Percentiles rank a stretch among this genome's conserved stretches.
phyloP scores from a whole-genome alignment of 2,888 invertebrate species.

The Corbicula japonica region DNA sequence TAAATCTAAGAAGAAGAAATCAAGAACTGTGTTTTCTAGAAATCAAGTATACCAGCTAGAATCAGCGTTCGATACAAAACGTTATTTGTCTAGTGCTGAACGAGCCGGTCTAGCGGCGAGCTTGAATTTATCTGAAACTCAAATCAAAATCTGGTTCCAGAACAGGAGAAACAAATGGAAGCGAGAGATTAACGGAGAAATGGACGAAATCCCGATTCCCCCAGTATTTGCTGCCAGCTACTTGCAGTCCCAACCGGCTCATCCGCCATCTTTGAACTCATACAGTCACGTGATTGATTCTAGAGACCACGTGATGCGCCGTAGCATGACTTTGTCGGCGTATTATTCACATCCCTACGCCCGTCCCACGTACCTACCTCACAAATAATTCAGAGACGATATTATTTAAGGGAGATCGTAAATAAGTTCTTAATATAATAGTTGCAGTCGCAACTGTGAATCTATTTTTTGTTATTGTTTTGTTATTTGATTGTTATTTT shows the following conservation, averaged over 20 bases:
- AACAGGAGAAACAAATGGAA: slow-evolving; percentile 72
- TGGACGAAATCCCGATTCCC: slow-evolving; percentile 66
- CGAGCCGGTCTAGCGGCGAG: slow-evolving; percentile 53
- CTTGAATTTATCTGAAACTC: slow-evolving; percentile 62
- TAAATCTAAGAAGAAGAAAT: slow-evolving; percentile 62
- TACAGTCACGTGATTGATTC: slow-evolving; percentile 46
- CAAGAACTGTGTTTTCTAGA: slow-evolving; percentile 65
- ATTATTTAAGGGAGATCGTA: too few relatives aligned
- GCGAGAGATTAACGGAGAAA: slow-evolving; percentile 66
- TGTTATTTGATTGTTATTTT: too few relatives aligned
- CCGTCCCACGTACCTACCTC: too few relatives aligned
- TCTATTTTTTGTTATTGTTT: too few relatives aligned
- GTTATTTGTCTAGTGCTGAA: slow-evolving; percentile 63
- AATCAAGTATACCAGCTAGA: slow-evolving; percentile 66
- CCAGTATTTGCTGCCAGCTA: slow-evolving; percentile 51
- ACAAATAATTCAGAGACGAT: too few relatives aligned
- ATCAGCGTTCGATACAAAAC: slow-evolving; percentile 63
- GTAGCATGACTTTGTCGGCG: slow-evolving; percentile 37
- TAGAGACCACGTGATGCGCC: slow-evolving; percentile 47
- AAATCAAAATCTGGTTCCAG: slow-evolving; percentile 71
- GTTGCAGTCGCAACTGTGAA: too few relatives aligned
- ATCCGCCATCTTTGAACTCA: slow-evolving; percentile 37
- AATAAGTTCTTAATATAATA: too few relatives aligned
- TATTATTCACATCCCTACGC: slow-evolving; percentile 63
- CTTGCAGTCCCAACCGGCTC: slow-evolving; percentile 25